These are phyloP conservation scores for Takifugu ocellatus DNA, from an alignment of 2,797 vertebrate species.

Conservation along the genomic window DNA sequence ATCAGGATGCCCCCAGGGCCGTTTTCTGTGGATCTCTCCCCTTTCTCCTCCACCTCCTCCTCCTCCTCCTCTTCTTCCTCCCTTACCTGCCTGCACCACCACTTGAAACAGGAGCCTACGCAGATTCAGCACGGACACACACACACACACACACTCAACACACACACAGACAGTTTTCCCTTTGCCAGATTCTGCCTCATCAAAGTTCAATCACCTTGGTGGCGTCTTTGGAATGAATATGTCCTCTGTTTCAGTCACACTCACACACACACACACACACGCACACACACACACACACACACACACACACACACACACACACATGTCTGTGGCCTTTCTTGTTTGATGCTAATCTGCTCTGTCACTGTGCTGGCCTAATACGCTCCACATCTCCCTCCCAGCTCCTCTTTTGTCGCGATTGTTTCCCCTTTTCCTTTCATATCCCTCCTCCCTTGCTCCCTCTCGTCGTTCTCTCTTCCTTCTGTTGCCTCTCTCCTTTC, in stretches of 20 bases:
- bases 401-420: constrained; percentile 75
- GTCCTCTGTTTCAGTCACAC: constrained; percentile 74
- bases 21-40: constrained; percentile 70
- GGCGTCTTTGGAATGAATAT: constrained; percentile 78
- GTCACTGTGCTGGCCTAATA: constrained; percentile 76
- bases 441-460: constrained; percentile 60
- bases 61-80: constrained; percentile 64
- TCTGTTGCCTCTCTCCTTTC: constrained; percentile 66
- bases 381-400: constrained; percentile 74
- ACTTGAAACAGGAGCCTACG: constrained; percentile 83
- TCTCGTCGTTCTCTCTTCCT: constrained; percentile 72
- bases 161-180: constrained; percentile 59
- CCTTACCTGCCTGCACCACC: constrained; percentile 72
- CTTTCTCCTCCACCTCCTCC: constrained; percentile 63
- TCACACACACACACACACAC: constrained; percentile 39
- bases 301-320: constrained; percentile 43
- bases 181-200: constrained; percentile 84
- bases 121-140: constrained; percentile 76
- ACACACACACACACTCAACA: constrained; percentile 36
- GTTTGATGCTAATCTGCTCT: constrained; percentile 84
- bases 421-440: constrained; percentile 72
- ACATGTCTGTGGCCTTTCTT: constrained; percentile 73
- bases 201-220: constrained; percentile 84
- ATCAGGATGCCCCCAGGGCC: constrained; percentile 71
- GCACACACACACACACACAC: constrained; percentile 30